Evolutionary conservation across 2,888 invertebrate species (phyloP), one percentile per base, ranked within the genome.

Genomic region (Gibbula magus): DNA sequence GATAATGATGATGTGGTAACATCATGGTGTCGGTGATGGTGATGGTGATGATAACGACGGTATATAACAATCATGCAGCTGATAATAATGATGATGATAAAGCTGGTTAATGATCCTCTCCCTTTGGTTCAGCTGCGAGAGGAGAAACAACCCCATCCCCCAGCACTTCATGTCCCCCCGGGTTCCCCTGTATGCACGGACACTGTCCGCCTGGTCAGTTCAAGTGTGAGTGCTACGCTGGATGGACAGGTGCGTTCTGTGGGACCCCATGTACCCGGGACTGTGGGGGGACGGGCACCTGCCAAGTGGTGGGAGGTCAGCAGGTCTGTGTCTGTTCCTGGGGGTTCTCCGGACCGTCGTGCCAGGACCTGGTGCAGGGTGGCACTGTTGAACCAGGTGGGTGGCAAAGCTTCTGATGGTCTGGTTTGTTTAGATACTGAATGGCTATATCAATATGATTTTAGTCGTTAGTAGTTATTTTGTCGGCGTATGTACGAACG

Each of bases 311-410:
- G 1, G 32, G 35, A 18, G 39, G 35, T 20, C 32, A 35, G 32
- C 20, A 10, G 29, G 79, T 56, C 2, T 88, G 88, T 67, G 78
- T 83, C 74, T 88, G 88, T 80, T 76, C 82, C 52, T 81, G 80
- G 70, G 83, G 84, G 25, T 86, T 86, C 75, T 83, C 83, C 1
- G 88, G 87, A 0, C 32, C 70, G n/a, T 32, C 25, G 10, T 88
- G 88, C 78, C 82, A 85, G 16, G 80, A 81, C 8, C 83, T 79
- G 39, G 73, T 81, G 32, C 84, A 85, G 1, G 79, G 82, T 2
- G 61, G 8, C 18, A 61, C 61, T 29, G 29, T 25, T 29, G 4
- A 4, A 13, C 25, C 61, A 8, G 25, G 61, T 18, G 10, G 4
- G 22, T 29, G 1, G 29, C 0, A 8, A 25, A n/a, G n/a, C 61